phyloP scores from a whole-genome alignment of 1,140 invertebrate species.

The Adoxophyes honmai region DNA sequence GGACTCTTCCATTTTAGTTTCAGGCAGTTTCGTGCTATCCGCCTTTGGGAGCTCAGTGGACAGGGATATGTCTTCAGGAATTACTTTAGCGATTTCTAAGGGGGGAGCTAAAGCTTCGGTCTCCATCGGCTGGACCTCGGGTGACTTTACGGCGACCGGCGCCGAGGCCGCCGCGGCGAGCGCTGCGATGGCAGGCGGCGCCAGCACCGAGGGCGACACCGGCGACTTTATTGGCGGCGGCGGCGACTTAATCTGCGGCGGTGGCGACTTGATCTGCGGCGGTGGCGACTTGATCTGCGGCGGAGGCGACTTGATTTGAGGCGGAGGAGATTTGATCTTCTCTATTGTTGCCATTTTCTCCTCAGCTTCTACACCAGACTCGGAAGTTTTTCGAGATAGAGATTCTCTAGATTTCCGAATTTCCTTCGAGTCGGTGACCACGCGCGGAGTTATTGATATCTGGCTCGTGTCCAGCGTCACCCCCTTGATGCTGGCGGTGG shows the following conservation, averaged over 20 bases:
- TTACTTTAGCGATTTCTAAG: slow-evolving; percentile 44
- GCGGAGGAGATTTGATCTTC: slow-evolving; percentile 51
- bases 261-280: slow-evolving; percentile 40
- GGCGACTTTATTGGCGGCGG: neutral
- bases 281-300: slow-evolving; percentile 42
- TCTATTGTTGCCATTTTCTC: slow-evolving; percentile 54
- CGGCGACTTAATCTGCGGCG: slow-evolving; percentile 39
- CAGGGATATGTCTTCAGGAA: slow-evolving; percentile 43
- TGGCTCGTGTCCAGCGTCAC: slow-evolving; percentile 55
- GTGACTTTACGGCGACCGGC: slow-evolving; percentile 57
- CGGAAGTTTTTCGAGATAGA: slow-evolving; percentile 50
- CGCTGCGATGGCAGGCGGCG: too few species aligned
- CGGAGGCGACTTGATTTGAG: slow-evolving; percentile 42
- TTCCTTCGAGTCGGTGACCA: slow-evolving; percentile 38
- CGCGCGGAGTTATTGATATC: slow-evolving; percentile 60
- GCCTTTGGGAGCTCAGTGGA: slow-evolving; percentile 44
- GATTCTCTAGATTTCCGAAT: slow-evolving; percentile 40
- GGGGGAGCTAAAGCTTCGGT: slow-evolving; percentile 52
- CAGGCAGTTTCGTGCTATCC: slow-evolving; percentile 22
- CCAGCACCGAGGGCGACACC: too few species aligned
- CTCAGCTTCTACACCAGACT: slow-evolving; percentile 43
- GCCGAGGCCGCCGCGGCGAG: slow-evolving; percentile 19
- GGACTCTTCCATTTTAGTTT: slow-evolving; percentile 11
- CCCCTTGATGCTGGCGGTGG: slow-evolving; percentile 38
- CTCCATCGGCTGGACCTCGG: slow-evolving; percentile 46